Evolutionary conservation across 2,888 invertebrate species (phyloP).

Genomic region (Eilema caniola): DNA sequence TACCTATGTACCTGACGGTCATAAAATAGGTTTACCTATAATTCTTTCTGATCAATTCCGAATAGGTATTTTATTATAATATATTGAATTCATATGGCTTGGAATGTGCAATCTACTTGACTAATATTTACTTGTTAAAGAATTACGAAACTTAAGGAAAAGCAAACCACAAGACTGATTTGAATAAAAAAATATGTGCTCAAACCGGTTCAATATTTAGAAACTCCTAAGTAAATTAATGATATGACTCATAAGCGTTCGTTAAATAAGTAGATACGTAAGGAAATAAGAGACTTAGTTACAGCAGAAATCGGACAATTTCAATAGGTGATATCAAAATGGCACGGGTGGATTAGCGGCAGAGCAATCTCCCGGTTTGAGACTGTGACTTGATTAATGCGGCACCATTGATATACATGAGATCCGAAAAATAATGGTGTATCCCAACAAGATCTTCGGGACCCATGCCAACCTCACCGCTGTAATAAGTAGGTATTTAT

Average conservation of each 20-base stretch:
- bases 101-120: neutral
- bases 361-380: too few relatives aligned
- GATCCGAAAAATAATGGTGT: too few relatives aligned
- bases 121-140: neutral
- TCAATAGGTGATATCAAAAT: too few relatives aligned
- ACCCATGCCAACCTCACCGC: too few relatives aligned
- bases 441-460: too few relatives aligned
- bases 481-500: too few relatives aligned
- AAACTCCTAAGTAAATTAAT: neutral
- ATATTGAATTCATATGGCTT: neutral
- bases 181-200: neutral
- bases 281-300: too few relatives aligned
- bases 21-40: neutral
- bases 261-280: neutral
- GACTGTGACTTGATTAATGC: too few relatives aligned
- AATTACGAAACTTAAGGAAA: slow-evolving; percentile 7
- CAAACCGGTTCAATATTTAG: slow-evolving; percentile 1
- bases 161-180: neutral
- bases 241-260: neutral
- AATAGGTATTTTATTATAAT: neutral
- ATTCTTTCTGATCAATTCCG: neutral
- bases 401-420: too few relatives aligned
- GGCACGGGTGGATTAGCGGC: too few relatives aligned
- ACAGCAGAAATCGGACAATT: neutral
- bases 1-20: slow-evolving; percentile 5